A percentile compares a stretch with the other conserved stretches of the same genome.
Conservation (phyloP, 2,797 vertebrate species). For the Aythya fuligula region DNA sequence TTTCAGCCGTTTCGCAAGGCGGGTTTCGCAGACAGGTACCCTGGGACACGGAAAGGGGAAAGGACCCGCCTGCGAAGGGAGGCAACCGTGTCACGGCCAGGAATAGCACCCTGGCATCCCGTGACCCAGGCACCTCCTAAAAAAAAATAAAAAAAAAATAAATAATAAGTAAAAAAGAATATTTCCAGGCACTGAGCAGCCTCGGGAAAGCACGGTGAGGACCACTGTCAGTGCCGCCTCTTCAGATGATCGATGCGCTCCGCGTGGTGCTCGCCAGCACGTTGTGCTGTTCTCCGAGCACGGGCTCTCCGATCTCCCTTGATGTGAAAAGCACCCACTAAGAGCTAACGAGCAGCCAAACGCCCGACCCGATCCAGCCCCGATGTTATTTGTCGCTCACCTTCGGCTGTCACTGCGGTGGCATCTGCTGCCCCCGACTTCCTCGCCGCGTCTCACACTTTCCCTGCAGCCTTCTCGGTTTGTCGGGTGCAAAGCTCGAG, state of each 20-base stretch:
- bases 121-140: not conserved
- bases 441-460: not conserved
- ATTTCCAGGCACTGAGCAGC: not conserved
- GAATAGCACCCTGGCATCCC: not conserved
- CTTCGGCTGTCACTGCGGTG: accelerated
- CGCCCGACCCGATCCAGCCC: not conserved
- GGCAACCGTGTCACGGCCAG: not conserved
- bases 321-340: not conserved
- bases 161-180: not conserved
- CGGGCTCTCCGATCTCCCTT: not conserved
- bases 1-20: not conserved
- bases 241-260: accelerated
- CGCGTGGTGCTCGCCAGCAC: accelerated
- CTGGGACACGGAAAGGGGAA: slow-evolving; percentile 18
- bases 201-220: not conserved
- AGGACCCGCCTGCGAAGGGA: slow-evolving; percentile 7
- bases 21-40: not conserved
- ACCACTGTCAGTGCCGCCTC: not conserved
- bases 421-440: not conserved
- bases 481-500: not conserved
- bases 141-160: not conserved
- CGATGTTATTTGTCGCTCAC: not conserved
- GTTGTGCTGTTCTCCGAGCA: not conserved
- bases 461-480: not conserved
- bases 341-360: not conserved